Base-by-base conservation (phyloP, 2,797 vertebrate species). In the Bucorvus abyssinicus region DNA sequence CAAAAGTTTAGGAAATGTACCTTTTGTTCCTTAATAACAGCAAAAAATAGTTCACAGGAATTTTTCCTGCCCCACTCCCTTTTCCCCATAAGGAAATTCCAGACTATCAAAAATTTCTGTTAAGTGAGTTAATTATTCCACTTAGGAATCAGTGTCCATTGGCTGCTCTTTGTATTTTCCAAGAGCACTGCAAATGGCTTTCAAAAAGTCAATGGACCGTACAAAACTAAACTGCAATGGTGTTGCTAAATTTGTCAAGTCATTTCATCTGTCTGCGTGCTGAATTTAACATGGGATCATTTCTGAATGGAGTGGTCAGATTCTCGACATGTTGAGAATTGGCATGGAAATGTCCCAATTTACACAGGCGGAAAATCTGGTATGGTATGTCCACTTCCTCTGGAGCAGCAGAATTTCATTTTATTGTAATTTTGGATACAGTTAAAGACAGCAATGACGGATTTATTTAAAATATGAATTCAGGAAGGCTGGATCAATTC, bases 81-180 rank as follows among this genome's bases (percentile, higher is more conserved):
- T 40, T n/a, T 55, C 18, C 56, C 49, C 49, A 6, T 44, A 65
- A 90, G 63, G 67, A 94, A 94, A 94, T 92, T 95, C 81, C 92
- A 88, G 81, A 71, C 57, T 79, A 94, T 86, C 84, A 89, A 29
- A 86, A 94, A 94, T 49, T 93, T 96, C 91, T 77, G 68, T 82
- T 85, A 84, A 86, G 38, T 78, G 73, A 96, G 84, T 92, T 93
- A 95, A 95, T 95, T 95, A 94, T 92, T 94, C 86, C 71, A 85
- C 86, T 95, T 69, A 73, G 57, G 88, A 96, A 95, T 90, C 75
- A 90, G 78, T 68, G 74, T 67, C 84, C 65, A 94, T 32, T 85
- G 94, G 86, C 74, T 74, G 78, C 61, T 88, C 78, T 95, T 89
- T 90, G 90, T 90, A 92, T 86, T 95, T 84, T 80, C 70, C 78